phyloP scores from a whole-genome alignment of 2,113 vertebrate species.

The Tympanuchus pallidicinctus region DNA sequence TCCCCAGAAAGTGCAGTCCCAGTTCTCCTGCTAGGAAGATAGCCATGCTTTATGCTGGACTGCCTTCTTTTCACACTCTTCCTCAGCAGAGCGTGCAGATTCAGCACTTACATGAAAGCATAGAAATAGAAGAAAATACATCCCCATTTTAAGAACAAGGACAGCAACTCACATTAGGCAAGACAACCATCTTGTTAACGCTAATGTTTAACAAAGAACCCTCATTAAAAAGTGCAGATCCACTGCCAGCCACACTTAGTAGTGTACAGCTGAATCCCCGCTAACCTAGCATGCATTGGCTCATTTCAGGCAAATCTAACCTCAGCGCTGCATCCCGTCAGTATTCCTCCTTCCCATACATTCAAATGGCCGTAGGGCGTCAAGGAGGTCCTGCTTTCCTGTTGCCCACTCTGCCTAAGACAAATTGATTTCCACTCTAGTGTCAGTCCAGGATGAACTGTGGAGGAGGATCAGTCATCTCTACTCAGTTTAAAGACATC shows the following conservation, averaged over 20 bases:
- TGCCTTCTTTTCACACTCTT: neutral
- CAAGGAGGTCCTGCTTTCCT: neutral
- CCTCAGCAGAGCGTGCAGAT: neutral
- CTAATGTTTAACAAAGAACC: neutral
- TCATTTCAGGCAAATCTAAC: neutral
- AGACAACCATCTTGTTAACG: neutral
- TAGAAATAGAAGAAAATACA: neutral
- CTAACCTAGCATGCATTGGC: neutral
- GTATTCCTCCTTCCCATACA: neutral
- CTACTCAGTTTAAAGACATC: neutral
- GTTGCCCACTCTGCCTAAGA: fast-evolving
- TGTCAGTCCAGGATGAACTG: neutral
- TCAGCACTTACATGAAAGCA: neutral
- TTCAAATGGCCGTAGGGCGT: neutral
- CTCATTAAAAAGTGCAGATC: neutral
- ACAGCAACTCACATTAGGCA: neutral
- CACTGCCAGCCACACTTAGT: neutral
- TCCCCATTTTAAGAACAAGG: neutral
- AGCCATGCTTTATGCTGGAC: neutral
- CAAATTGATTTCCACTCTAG: neutral
- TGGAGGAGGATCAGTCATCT: neutral
- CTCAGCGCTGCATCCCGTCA: neutral
- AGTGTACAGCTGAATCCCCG: neutral
- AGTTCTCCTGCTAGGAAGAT: neutral
- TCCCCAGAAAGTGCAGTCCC: neutral